Evolutionary conservation across 2,888 invertebrate genomes (phyloP).

Genomic region (Trachelus stipa): DNA sequence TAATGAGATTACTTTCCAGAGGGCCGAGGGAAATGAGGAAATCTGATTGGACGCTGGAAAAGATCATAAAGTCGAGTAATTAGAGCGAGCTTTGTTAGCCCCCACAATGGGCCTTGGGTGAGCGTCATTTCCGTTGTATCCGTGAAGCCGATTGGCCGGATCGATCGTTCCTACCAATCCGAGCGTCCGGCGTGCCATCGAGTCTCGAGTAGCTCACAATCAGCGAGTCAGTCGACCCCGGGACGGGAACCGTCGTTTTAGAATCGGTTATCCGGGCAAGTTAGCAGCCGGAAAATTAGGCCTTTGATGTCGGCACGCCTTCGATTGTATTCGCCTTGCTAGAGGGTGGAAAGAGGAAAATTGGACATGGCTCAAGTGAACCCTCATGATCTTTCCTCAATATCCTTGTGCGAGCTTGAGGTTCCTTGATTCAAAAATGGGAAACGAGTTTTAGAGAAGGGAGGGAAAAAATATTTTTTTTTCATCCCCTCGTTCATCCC

Average conservation of each 20-base stretch:
- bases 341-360: background rate
- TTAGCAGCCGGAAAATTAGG: constrained; percentile 38
- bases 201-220: background rate
- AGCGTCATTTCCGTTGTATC: constrained; percentile 23
- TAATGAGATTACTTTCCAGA: constrained; percentile 57
- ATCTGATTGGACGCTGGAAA: constrained; percentile 60
- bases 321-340: background rate
- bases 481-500: background rate
- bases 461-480: background rate
- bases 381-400: background rate
- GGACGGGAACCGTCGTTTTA: background rate
- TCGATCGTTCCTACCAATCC: constrained; percentile 10
- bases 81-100: constrained; percentile 57
- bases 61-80: constrained; percentile 62
- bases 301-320: constrained; percentile 39
- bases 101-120: constrained; percentile 34
- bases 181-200: constrained; percentile 16
- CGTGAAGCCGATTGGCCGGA: constrained; percentile 16
- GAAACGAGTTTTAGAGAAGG: background rate
- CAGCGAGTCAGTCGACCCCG: background rate
- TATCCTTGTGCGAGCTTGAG: background rate
- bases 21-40: constrained; percentile 54
- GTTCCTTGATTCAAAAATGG: background rate
- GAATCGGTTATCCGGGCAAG: constrained; percentile 26
- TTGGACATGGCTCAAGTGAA: background rate